Evolutionary conservation across 2,113 vertebrate species (phyloP), one percentile per base, ranked within the genome.

Genomic region (Centropus unirufus): DNA sequence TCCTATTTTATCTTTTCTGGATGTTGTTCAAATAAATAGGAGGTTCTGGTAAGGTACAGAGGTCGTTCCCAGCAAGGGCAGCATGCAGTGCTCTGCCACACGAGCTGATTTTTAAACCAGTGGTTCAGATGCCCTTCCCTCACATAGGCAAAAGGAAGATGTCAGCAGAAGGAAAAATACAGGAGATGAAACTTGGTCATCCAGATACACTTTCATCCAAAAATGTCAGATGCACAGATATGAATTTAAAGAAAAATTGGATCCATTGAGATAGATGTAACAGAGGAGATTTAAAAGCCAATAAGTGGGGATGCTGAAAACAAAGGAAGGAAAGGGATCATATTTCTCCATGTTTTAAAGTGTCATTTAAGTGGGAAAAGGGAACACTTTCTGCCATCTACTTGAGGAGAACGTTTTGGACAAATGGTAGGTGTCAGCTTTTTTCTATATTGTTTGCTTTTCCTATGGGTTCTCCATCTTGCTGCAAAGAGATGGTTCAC

Each of bases 41-140:
- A 88, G 54, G 36, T 91, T 95, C 61, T 75, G 47, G 39, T 78
- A 76, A 66, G 26, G 80, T 75, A 59, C 42, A 47, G 78, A 92
- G 72, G 68, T 42, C 2, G 1, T 92, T 95, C 63, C 78, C 4
- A 1, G 78, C n/a, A 87, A 68, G 42, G n/a, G 51, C 70, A 54
- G 36, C 12, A 46, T 11, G 24, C 39, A 80, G 58, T 1, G 1
- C 44, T 68, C 21, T 90, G 70, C 63, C n/a, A 36, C 6, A 11
- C 39, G 26, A 32, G 72, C 87, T 95, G 87, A 92, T 92, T 82
- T 95, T 95, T 94, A 95, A 97, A 77, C 87, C 26, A 14, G 1
- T n/a, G 14, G 11, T 49, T 94, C 62, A 69, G 70, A 29, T 42
- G 21, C 16, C 42, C 42, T 82, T 83, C 27, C 26, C 21, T 80